Conservation (phyloP, 2,797 vertebrate genomes). For the Girardinus metallicus region DNA sequence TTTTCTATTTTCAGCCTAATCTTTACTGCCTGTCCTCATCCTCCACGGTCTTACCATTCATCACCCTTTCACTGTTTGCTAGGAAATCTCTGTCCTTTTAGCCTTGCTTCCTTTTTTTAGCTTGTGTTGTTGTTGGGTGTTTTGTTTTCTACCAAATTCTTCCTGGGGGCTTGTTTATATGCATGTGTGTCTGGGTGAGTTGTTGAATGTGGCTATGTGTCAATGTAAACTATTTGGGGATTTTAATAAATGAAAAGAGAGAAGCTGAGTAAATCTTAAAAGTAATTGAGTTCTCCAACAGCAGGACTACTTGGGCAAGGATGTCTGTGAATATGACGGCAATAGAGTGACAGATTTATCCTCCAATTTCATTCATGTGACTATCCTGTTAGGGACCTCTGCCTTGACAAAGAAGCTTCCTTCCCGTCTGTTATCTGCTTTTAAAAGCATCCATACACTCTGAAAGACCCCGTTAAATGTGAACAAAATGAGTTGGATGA, state of each 20-base stretch:
- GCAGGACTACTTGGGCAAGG: conserved; percentile 25
- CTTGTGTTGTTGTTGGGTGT: conserved; percentile 66
- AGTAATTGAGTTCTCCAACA: conserved; percentile 15
- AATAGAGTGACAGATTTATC: conserved; percentile 58
- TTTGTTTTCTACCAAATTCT: conserved; percentile 57
- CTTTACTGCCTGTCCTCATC: conserved; percentile 52
- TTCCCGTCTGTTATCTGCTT: conserved; percentile 76
- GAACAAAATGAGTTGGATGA: conserved; percentile 66
- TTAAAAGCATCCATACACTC: conserved; percentile 77
- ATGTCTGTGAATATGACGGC: conserved; percentile 54
- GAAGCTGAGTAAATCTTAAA: conserved; percentile 47
- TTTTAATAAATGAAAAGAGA: conserved; percentile 41
- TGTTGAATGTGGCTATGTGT: conserved; percentile 16
- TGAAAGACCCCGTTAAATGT: conserved; percentile 70
- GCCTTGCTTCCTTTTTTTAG: conserved; percentile 71
- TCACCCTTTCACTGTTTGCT: conserved; percentile 67
- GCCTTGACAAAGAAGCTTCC: conserved; percentile 73
- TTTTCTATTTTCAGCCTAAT: conserved; percentile 58
- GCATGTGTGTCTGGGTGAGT: background rate
- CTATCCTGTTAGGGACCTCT: conserved; percentile 75
- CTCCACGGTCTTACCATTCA: conserved; percentile 54
- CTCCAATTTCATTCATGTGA: conserved; percentile 76
- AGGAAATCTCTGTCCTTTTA: conserved; percentile 67
- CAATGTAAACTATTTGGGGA: conserved; percentile 38
- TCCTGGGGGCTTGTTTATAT: conserved; percentile 15